Conservation (phyloP, 2,797 vertebrate genomes). For the Okamejei kenojei region DNA sequence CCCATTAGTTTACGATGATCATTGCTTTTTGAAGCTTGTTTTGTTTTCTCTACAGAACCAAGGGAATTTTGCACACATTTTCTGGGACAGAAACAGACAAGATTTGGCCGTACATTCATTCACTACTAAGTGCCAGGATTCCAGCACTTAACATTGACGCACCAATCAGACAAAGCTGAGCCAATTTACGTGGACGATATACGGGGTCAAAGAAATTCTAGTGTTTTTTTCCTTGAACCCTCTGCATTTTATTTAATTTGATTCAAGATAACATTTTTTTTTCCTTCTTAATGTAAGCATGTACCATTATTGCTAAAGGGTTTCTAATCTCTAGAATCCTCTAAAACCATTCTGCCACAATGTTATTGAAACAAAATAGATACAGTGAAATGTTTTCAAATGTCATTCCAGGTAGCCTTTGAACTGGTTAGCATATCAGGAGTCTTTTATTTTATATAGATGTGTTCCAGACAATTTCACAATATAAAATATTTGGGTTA, state of each 20-base stretch:
- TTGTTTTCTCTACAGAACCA: slow-evolving; percentile 60
- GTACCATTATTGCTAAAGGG: neutral
- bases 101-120: slow-evolving; percentile 90
- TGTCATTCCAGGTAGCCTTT: neutral
- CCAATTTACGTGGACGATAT: neutral
- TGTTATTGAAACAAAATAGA: neutral
- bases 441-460: neutral
- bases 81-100: slow-evolving; percentile 90
- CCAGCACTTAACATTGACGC: slow-evolving; percentile 54
- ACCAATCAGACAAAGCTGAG: neutral
- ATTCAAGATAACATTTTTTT: neutral
- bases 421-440: neutral
- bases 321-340: neutral
- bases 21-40: neutral
- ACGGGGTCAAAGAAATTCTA: neutral
- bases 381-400: neutral
- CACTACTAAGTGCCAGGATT: slow-evolving; percentile 76
- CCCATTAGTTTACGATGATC: neutral
- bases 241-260: neutral
- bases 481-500: neutral
- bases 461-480: neutral
- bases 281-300: neutral
- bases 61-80: slow-evolving; percentile 82
- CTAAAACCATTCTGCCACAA: neutral
- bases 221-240: neutral